Evolutionary conservation across 2,797 vertebrate species (phyloP), one percentile per base, ranked within the genome.

Genomic region (Sebastes steindachneri): DNA sequence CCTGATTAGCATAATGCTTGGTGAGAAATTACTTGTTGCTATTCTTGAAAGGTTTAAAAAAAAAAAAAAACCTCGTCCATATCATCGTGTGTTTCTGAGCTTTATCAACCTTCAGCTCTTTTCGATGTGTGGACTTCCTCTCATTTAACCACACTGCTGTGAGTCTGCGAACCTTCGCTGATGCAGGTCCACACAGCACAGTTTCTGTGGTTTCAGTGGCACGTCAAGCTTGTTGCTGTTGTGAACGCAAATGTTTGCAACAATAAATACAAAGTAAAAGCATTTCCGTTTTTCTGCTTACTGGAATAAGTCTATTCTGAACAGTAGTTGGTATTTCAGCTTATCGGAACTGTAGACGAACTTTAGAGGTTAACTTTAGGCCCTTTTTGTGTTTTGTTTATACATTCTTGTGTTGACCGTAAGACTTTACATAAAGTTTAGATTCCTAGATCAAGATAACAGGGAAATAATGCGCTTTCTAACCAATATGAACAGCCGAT

Each of bases 121-220:
- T 25, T 55, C 8, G 0, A 5, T 54, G 9, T 9, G 23, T 55
- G 64, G 73, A 79, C 76, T 88, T 88, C 83, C 60, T 83, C 41
- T 77, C 15, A 2, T 14, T 33, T 4, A 51, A 85, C 83, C 86
- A 59, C 72, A 60, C 10, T 17, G 25, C 35, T 33, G 5, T 5
- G 0, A 45, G 48, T 37, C 21, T 8, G 45, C 7, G 41, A 63
- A 67, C 19, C 26, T 66, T 8, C 59, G 2, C 4, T 41, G 41
- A 28, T 8, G 51, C 7, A 23, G 25, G 65, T 31, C 55, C 65
- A 57, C 68, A 57, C 21, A 17, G 45, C 11, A 2, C n/a, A 29
- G 59, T 69, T 78, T 84, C 83, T 23, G 86, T 81, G 88, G 88
- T 76, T 77, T 76, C 19, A 62, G 7, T 25, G n/a, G 9, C 21